These are phyloP conservation scores for Solenodon paradoxus DNA, from an alignment of 2,113 vertebrate species.

Conservation along the genomic window DNA sequence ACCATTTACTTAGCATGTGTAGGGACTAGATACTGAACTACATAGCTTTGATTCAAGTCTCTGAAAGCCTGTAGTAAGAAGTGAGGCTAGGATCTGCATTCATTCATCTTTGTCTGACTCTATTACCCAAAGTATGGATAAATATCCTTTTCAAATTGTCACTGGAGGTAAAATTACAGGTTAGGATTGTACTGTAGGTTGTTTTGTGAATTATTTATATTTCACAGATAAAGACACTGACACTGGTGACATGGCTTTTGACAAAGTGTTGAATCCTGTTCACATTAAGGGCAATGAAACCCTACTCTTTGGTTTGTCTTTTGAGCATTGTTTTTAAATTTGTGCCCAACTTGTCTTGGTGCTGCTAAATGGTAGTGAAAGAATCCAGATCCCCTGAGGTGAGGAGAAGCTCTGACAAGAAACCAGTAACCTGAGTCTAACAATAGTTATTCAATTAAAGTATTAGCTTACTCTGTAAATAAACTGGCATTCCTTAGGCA, in stretches of 20 bases:
- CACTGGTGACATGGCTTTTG: neutral
- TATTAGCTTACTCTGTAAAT: neutral
- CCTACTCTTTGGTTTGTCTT: conserved; percentile 19
- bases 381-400: neutral
- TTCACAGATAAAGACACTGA: too few relatives aligned
- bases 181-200: neutral
- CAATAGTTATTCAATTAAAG: neutral
- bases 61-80: neutral
- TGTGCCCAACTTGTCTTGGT: neutral
- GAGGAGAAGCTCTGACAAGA: neutral
- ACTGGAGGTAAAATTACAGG: neutral
- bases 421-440: neutral
- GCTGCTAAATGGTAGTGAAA: neutral
- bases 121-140: neutral
- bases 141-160: neutral
- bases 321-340: conserved; percentile 44
- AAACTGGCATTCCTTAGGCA: neutral
- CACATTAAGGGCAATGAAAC: neutral
- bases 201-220: conserved; percentile 15
- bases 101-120: neutral
- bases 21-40: neutral
- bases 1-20: neutral
- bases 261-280: conserved; percentile 1
- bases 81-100: neutral
- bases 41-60: neutral